Base-by-base conservation (phyloP, 37 sponge, comb jelly and placozoan species). In the Petrosia ficiformis region DNA sequence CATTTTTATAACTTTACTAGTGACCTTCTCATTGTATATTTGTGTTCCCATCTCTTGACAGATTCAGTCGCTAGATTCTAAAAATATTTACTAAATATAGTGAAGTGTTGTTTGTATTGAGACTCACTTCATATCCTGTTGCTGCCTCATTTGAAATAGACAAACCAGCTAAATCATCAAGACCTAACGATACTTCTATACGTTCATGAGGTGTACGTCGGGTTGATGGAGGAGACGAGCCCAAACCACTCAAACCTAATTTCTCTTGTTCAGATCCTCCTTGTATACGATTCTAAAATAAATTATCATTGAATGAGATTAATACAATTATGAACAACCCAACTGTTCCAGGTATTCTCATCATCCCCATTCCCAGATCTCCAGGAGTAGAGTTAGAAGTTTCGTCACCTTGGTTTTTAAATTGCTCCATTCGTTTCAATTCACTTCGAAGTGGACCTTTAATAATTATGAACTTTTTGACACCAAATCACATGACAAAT, bases 21-120 rank as follows among this genome's bases (percentile, higher is more conserved):
- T 0, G 36, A 92, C 93, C 88, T 85, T 79, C 86, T 82, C 86
- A 95, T 74, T 44, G 89, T 82, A 77, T 72, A 95, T 54, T 76
- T 83, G 57, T 80, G 48, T 1, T 77, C 74, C 95, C 95, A 94
- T 57, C 74, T 84, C 83, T 81, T 87, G 25, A 52, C 32, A 0
- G 37, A 68, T 31, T 79, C 87, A 40, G 72, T 59, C 32, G 71
- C 4, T 38, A 84, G 68, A 2, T 24, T 68, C 83, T 78, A 32
- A 1, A 68, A 48, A 2, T 42, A 32, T n/a, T n/a, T n/a, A n/a
- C n/a, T n/a, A n/a, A n/a, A n/a, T n/a, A n/a, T n/a, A n/a, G n/a
- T n/a, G n/a, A n/a, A n/a, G n/a, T n/a, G n/a, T n/a, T n/a, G n/a
- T n/a, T n/a, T n/a, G n/a, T n/a, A n/a, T n/a, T n/a, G n/a, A n/a